Evolutionary conservation across 2,797 vertebrate genomes (phyloP).

Genomic region (Notoglanidium macrostoma): DNA sequence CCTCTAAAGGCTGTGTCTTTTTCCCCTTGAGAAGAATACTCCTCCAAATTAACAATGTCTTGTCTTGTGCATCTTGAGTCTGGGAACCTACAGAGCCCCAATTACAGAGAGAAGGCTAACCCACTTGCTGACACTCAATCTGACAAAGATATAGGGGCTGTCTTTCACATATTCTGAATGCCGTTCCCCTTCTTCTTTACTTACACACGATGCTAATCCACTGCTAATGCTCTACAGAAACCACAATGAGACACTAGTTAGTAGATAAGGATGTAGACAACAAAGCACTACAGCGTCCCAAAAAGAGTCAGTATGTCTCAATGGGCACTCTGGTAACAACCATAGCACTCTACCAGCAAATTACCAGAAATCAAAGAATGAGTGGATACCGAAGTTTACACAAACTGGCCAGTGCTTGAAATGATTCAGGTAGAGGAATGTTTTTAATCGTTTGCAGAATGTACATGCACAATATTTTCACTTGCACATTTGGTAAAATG

Average conservation of each 20-base stretch:
- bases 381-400: not conserved
- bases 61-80: conserved; percentile 47
- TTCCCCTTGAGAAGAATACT: conserved; percentile 64
- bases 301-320: not conserved
- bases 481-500: not conserved
- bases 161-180: not conserved
- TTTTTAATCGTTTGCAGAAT: not conserved
- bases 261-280: not conserved
- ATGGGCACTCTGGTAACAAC: not conserved
- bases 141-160: not conserved
- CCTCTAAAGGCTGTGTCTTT: conserved; percentile 63
- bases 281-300: not conserved
- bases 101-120: conserved; percentile 27
- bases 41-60: conserved; percentile 70
- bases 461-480: not conserved
- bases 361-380: conserved; percentile 56
- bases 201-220: not conserved
- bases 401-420: not conserved
- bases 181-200: not conserved
- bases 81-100: conserved; percentile 28
- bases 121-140: conserved; percentile 39
- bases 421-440: not conserved
- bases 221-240: not conserved
- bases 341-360: conserved; percentile 58
- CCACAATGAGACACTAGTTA: not conserved